Percentiles rank a stretch among this genome's conserved stretches.
Evolutionary conservation across 2,888 invertebrate species (phyloP).

Genomic region (Mesochorus sp.): DNA sequence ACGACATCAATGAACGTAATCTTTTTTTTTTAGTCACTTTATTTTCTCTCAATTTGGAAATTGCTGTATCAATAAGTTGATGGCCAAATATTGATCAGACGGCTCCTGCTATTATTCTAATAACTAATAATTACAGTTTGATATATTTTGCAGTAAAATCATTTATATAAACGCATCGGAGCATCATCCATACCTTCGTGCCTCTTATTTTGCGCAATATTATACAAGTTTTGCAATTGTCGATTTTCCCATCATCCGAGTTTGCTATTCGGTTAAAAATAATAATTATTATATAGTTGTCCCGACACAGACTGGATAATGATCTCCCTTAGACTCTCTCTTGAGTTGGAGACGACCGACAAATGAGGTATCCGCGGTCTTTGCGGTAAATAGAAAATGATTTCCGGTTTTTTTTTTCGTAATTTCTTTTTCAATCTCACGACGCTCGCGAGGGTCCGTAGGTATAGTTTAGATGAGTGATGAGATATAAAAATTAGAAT

Average conservation of each 20-base stretch:
- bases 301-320: conserved; percentile 39
- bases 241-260: conserved; percentile 32
- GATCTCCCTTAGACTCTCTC: not conserved
- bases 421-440: not conserved
- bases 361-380: conserved; percentile 39
- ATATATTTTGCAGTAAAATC: not conserved
- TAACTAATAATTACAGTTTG: not conserved
- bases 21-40: not conserved
- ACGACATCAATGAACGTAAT: too few species aligned
- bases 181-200: conserved; percentile 22
- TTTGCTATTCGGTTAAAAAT: conserved; percentile 22
- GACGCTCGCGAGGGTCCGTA: too few species aligned
- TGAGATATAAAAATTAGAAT: too few species aligned
- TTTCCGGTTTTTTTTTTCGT: conserved; percentile 24
- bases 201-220: conserved; percentile 33
- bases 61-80: not conserved
- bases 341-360: conserved; percentile 5
- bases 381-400: conserved; percentile 36
- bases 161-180: conserved; percentile 19
- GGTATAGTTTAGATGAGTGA: not conserved
- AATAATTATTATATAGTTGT: conserved; percentile 29
- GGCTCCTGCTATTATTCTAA: not conserved
- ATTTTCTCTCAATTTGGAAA: not conserved
- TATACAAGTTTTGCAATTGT: conserved; percentile 44
- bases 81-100: not conserved